A percentile compares a stretch with the other conserved stretches of the same genome.
Conservation (phyloP, 2,888 invertebrate species). For the Nasonia oneida region DNA sequence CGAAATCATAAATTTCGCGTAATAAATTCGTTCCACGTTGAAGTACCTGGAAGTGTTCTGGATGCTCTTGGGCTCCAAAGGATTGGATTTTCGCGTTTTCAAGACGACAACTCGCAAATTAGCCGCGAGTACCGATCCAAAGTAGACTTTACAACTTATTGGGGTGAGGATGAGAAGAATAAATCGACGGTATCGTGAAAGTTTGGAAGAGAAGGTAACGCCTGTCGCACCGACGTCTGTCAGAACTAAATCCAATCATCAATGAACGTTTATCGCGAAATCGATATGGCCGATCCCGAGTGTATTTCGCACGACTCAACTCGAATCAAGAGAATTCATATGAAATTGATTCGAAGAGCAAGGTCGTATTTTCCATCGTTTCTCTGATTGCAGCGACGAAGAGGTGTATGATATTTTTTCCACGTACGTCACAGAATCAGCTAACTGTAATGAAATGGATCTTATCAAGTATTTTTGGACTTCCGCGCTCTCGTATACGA, state of each 20-base stretch:
- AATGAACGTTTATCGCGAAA: slow-evolving; percentile 63
- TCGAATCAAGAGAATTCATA: slow-evolving; percentile 17
- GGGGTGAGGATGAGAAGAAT: neutral
- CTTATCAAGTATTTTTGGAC: too few relatives aligned
- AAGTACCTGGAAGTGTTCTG: neutral
- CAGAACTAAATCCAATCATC: slow-evolving; percentile 64
- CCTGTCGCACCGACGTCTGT: slow-evolving; percentile 35
- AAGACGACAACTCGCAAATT: neutral
- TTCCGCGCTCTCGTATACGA: too few relatives aligned
- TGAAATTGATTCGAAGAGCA: slow-evolving; percentile 28
- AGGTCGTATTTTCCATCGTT: slow-evolving; percentile 20
- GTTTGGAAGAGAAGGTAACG: neutral
- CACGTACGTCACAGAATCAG: too few relatives aligned
- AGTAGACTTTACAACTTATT: too few relatives aligned
- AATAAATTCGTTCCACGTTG: slow-evolving; percentile 1
- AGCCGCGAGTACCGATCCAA: too few relatives aligned
- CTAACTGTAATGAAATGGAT: too few relatives aligned
- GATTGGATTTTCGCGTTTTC: neutral
- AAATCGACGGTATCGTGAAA: neutral
- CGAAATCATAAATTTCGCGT: slow-evolving; percentile 5
- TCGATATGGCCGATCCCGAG: slow-evolving; percentile 63
- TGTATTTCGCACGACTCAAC: slow-evolving; percentile 37
- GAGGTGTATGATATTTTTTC: too few relatives aligned
- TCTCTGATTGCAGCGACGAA: neutral
- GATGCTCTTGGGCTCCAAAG: neutral